A percentile compares a stretch with the other conserved stretches of the same genome.
These are phyloP conservation scores for Apodemus agrarius DNA, from an alignment of 2,797 vertebrate species.

Conservation along the genomic window DNA sequence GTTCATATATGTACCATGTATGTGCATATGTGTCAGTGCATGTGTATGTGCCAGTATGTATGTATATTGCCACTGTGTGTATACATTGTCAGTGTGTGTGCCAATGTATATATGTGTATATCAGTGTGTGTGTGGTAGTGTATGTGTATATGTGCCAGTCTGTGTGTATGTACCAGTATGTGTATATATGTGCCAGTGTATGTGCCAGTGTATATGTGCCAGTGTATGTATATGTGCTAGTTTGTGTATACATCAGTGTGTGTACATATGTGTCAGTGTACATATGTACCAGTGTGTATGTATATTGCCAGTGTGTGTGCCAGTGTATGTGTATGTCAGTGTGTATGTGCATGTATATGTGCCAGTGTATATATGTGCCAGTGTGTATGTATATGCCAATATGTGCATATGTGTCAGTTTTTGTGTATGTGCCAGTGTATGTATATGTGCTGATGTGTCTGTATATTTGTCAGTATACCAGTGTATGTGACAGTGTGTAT, in stretches of 20 bases:
- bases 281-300: not conserved
- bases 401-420: not conserved
- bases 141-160: not conserved
- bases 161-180: rapidly evolving
- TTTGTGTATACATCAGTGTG: not conserved
- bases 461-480: not conserved
- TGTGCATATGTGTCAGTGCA: no score
- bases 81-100: not conserved
- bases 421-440: not conserved
- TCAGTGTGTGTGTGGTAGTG: no score
- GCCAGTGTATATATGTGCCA: not conserved
- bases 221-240: no score
- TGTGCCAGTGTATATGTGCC: not conserved
- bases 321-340: not conserved
- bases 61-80: not conserved
- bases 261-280: not conserved
- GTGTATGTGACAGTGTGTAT: not conserved
- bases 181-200: no score
- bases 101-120: not conserved
- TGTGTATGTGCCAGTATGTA: not conserved
- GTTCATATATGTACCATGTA: not conserved
- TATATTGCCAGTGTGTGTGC: not conserved
- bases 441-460: not conserved
- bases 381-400: no score
- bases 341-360: no score